Evolutionary conservation across 2,888 invertebrate genomes (phyloP), one percentile per base, ranked within the genome.

Genomic region (Sericinus montela): DNA sequence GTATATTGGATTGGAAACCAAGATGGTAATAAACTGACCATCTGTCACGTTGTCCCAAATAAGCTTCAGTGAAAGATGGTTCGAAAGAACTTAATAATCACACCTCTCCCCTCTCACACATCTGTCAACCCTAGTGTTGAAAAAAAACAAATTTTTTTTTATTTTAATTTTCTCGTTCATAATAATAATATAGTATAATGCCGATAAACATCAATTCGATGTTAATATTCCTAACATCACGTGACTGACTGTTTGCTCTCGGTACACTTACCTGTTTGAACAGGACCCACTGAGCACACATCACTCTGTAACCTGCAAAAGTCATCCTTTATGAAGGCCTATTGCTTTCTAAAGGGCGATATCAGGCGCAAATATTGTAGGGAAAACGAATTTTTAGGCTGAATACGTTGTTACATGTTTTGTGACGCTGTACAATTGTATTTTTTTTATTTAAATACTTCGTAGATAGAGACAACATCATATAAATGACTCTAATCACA

Each of bases 311-410:
- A 38, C 38, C 40, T 47, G 19, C 13, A 9, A 46, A 43, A 49
- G 48, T 43, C 44, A 34, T 38, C 44, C 39, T 29, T 44, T 34
- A 39, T 38, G 34, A 39, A 28, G 38, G 38, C 29, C 48, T 47
- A 43, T 48, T 44, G 42, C 42, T 32, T 36, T 14, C 42, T 37
- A 37, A 48, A 41, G 28, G 40, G 42, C 39, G 39, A 14, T 25
- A 28, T 14, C 28, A 34, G 19, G n/a, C n/a, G 38, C 44, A 49
- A 49, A 49, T 34, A 44, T 39, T 16, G 13, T 16, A 16, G 25
- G 19, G 11, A 11, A 39, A 38, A 49, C 23, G 39, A 48, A n/a
- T 39, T 41, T 35, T 14, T 13, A 11, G 13, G 4, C 19, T 23
- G 36, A 30, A 42, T 36, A 48, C 32, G 19, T 14, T 36, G 14